Conservation (phyloP, 2,888 invertebrate species). For the Agriopis aurantiaria region DNA sequence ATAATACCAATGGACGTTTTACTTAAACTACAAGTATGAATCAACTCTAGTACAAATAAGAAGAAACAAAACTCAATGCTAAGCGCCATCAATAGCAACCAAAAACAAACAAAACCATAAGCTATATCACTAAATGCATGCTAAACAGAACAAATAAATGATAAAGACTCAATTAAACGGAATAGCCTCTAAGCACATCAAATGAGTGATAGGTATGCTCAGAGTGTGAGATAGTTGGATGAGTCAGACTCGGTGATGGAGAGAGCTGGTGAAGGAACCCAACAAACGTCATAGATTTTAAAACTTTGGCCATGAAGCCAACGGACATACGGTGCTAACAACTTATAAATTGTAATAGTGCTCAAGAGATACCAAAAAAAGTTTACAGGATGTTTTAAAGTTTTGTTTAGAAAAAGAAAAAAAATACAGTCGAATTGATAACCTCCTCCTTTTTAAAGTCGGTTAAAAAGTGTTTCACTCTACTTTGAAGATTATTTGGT, state of each 20-base stretch:
- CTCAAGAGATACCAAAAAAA: too few relatives aligned
- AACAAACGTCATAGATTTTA: background rate
- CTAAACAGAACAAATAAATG: constrained; percentile 1
- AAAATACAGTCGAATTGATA: too few relatives aligned
- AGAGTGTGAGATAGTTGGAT: constrained; percentile 24
- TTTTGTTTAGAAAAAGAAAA: too few relatives aligned
- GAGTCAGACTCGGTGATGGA: constrained; percentile 18
- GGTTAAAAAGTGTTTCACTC: too few relatives aligned
- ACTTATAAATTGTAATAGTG: too few relatives aligned
- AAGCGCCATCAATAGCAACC: background rate
- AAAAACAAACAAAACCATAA: background rate
- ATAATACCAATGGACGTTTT: too few relatives aligned
- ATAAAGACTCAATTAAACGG: constrained; percentile 2
- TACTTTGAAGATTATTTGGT: too few relatives aligned
- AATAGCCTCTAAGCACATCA: constrained; percentile 20
- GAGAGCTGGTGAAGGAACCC: background rate
- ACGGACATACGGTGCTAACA: too few relatives aligned
- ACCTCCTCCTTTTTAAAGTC: too few relatives aligned
- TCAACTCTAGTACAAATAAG: background rate
- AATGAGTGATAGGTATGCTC: constrained; percentile 38
- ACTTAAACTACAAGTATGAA: too few relatives aligned
- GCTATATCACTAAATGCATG: background rate
- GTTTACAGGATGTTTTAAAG: too few relatives aligned
- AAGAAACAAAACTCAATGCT: background rate
- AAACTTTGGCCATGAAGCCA: too few relatives aligned